A percentile compares a stretch with the other conserved stretches of the same genome.
Conservation (phyloP, 2,888 invertebrate species). For the Deroplatys truncata region DNA sequence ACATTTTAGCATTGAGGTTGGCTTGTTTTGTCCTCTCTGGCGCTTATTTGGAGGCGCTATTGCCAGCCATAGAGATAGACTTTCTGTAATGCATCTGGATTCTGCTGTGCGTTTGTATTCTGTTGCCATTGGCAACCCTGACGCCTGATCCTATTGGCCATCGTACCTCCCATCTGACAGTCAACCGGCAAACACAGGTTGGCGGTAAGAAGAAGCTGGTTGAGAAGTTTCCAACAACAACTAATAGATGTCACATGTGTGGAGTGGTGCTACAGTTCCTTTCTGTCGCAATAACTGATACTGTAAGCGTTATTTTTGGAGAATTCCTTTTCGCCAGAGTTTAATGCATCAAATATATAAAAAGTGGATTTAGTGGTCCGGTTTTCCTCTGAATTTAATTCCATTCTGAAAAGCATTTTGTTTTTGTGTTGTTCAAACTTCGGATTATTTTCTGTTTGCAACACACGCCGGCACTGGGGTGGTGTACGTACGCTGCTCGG, state of each 20-base stretch:
- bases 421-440: not conserved
- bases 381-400: not conserved
- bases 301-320: not conserved
- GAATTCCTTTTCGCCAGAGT: not conserved
- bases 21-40: too few species aligned
- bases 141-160: too few species aligned
- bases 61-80: too few species aligned
- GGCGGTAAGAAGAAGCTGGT: too few species aligned
- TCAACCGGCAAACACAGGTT: too few species aligned
- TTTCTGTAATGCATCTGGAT: too few species aligned
- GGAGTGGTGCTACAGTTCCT: not conserved
- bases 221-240: not conserved
- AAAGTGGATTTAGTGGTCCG: not conserved
- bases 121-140: too few species aligned
- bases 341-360: not conserved
- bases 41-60: too few species aligned
- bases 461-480: not conserved
- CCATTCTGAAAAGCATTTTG: not conserved
- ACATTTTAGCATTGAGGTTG: too few species aligned
- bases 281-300: not conserved
- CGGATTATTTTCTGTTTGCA: not conserved
- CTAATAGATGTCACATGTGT: not conserved
- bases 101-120: too few species aligned
- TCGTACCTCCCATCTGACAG: too few species aligned
- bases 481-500: not conserved